Base-by-base conservation (phyloP, 2,888 invertebrate species). In the Platycheirus albimanus region DNA sequence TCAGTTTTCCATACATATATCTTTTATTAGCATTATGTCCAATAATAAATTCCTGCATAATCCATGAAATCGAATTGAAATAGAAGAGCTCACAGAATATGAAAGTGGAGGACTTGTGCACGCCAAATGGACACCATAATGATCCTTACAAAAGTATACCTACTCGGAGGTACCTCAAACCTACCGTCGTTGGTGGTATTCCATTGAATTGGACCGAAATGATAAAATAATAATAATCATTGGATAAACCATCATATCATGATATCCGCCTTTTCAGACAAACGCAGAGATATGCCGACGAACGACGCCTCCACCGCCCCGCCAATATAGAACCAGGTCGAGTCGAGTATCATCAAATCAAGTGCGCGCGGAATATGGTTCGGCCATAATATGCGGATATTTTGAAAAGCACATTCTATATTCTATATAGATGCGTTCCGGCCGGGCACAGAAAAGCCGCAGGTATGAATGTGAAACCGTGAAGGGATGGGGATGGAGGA, bases 211-310 rank as follows among this genome's bases (percentile, higher is more conserved):
- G 38, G 24, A 5, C 47, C 28, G 41, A 43, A n/a, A 43, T 61
- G 61, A 61, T 61, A 33, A 61, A 61, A 61, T 33, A 61, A 61
- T 61, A 61, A 45, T 45, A 61, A 61, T 61, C 61, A 45, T 61
- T 61, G 61, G 30, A 61, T 45, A 33, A 45, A 30, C 45, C 58
- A 41, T 30, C 45, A 61, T 61, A 41, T 30, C 45, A 61, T 61
- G 30, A 30, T 45, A 43, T 43, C 61, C 8, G 43, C 24, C 41
- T 43, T 19, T n/a, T 36, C 28, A 43, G 28, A 61, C 13, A 61
- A 13, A 43, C 58, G n/a, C n/a, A n/a, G n/a, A n/a, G n/a, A n/a
- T n/a, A n/a, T n/a, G n/a, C n/a, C n/a, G n/a, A n/a, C n/a, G n/a
- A n/a, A n/a, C n/a, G n/a, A n/a, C n/a, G n/a, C n/a, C n/a, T n/a